Conservation (phyloP, 1,140 invertebrate species). For the Prorops nasuta region DNA sequence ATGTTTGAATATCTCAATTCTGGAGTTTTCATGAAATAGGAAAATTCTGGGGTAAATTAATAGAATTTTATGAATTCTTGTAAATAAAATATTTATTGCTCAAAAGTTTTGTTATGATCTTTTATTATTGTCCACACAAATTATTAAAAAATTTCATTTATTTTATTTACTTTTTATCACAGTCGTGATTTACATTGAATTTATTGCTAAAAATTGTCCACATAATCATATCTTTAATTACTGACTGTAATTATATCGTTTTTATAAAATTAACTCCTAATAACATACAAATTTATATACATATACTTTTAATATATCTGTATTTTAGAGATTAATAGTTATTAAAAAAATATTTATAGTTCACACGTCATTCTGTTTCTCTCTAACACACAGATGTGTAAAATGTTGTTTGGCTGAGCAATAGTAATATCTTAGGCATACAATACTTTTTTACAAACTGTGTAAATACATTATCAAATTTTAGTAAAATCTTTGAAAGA, state of each 20-base stretch:
- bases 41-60: too few relatives aligned
- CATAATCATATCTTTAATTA: too few relatives aligned
- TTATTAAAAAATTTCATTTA: background rate
- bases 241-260: too few relatives aligned
- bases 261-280: too few relatives aligned
- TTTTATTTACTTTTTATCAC: constrained; percentile 24
- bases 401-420: constrained; percentile 27
- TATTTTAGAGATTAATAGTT: too few relatives aligned
- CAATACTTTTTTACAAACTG: constrained; percentile 16
- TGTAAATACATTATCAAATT: constrained; percentile 22
- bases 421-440: constrained; percentile 16
- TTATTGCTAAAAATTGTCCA: constrained; percentile 15
- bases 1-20: too few relatives aligned
- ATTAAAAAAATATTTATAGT: too few relatives aligned
- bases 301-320: constrained; percentile 9
- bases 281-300: constrained; percentile 26
- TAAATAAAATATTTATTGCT: constrained; percentile 48
- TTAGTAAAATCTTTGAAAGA: constrained; percentile 28
- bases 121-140: background rate
- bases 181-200: constrained; percentile 25
- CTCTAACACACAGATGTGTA: too few relatives aligned
- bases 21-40: too few relatives aligned
- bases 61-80: too few relatives aligned
- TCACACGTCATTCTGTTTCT: too few relatives aligned
- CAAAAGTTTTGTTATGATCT: constrained; percentile 16